Evolutionary conservation across 1,140 invertebrate species (phyloP).

Genomic region (Fopius arisanus): DNA sequence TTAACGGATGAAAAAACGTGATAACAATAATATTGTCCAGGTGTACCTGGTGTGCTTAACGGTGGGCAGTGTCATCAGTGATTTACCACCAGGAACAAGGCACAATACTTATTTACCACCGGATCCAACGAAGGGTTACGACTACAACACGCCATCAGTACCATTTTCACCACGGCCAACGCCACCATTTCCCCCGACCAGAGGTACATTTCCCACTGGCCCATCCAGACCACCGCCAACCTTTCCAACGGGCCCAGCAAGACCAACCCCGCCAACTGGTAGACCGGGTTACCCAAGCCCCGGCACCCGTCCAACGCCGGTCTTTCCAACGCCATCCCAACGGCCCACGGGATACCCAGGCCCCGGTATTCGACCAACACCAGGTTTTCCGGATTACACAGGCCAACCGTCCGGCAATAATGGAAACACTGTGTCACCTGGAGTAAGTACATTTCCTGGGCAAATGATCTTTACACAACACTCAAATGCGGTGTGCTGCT

Average conservation of each 20-base stretch:
- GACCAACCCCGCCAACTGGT: slow-evolving; percentile 32
- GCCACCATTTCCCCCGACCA: slow-evolving; percentile 42
- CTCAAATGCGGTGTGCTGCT: background rate
- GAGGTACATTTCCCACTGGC: slow-evolving; percentile 39
- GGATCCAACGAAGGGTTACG: slow-evolving; percentile 68
- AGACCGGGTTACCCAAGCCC: slow-evolving; percentile 35
- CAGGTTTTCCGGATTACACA: slow-evolving; percentile 51
- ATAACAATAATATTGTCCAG: slow-evolving; percentile 38
- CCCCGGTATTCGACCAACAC: slow-evolving; percentile 48
- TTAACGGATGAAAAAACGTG: no score
- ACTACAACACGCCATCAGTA: slow-evolving; percentile 68
- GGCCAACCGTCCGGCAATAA: slow-evolving; percentile 42
- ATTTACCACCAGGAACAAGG: slow-evolving; percentile 62
- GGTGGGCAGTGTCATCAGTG: slow-evolving; percentile 51
- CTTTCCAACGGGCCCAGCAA: slow-evolving; percentile 40
- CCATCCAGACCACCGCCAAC: slow-evolving; percentile 43
- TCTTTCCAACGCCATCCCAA: slow-evolving; percentile 34
- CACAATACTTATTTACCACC: slow-evolving; percentile 73
- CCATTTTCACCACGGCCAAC: slow-evolving; percentile 64
- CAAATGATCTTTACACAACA: slow-evolving; percentile 20
- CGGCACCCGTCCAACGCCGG: slow-evolving; percentile 42
- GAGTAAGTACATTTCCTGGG: slow-evolving; percentile 36
- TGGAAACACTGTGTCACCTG: slow-evolving; percentile 38
- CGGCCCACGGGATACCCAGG: slow-evolving; percentile 44
- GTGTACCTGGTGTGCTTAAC: slow-evolving; percentile 58